These are phyloP conservation scores for Boulengerochromis microlepis DNA, from an alignment of 2,113 vertebrate species.

Conservation along the genomic window DNA sequence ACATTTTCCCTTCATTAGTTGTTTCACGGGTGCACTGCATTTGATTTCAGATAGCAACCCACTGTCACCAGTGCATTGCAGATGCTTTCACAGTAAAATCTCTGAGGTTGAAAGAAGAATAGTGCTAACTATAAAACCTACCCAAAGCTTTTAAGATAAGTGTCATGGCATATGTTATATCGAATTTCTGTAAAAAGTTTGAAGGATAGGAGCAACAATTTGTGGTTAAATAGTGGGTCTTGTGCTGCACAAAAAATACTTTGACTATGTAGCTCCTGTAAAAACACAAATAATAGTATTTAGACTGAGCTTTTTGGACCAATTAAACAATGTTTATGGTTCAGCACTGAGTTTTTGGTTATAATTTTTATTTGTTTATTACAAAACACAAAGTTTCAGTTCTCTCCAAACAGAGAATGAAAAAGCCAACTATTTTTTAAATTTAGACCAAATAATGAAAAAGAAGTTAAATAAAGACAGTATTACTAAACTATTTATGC, in stretches of 20 bases:
- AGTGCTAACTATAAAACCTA: background rate
- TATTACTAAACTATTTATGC: background rate
- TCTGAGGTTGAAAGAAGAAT: background rate
- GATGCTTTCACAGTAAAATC: background rate
- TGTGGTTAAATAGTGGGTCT: background rate
- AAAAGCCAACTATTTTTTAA: background rate
- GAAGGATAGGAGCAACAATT: background rate
- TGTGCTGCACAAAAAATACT: background rate
- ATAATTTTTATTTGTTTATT: background rate
- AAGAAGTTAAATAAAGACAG: background rate
- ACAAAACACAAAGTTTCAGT: background rate
- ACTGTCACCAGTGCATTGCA: background rate
- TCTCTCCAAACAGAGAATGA: background rate
- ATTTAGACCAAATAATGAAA: background rate
- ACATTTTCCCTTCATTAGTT: background rate
- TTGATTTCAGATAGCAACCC: constrained; percentile 3
- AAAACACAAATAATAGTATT: background rate
- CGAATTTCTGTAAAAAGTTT: background rate
- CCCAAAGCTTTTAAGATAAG: background rate
- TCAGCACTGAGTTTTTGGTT: background rate
- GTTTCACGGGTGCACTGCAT: background rate
- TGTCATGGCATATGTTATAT: background rate
- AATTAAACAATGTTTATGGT: background rate
- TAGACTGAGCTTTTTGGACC: background rate
- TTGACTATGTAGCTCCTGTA: background rate